Conservation (phyloP, 1,140 invertebrate genomes). For the Zaprionus capensis region DNA sequence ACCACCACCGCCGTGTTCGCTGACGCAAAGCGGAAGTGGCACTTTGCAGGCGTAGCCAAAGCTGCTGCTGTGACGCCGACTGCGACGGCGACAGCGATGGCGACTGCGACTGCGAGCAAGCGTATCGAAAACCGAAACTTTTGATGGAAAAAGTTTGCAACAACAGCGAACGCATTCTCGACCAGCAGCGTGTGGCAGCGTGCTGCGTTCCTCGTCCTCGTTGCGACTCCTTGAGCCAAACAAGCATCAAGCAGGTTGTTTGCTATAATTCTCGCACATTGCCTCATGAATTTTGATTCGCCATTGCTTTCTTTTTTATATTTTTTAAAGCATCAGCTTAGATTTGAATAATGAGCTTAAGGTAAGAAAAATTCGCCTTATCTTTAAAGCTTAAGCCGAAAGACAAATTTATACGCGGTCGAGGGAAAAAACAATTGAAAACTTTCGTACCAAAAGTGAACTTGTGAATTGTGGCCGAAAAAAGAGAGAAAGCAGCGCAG, state of each 20-base stretch:
- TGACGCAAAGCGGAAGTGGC: conserved; percentile 80
- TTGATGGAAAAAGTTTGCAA: conserved; percentile 82
- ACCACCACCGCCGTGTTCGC: conserved; percentile 65
- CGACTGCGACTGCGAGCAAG: conserved; percentile 37
- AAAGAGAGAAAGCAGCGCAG: neutral
- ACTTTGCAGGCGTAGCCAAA: conserved; percentile 62
- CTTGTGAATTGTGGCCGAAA: conserved; percentile 24
- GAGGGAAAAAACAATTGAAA: conserved; percentile 50
- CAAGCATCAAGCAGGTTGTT: conserved; percentile 68
- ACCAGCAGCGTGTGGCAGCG: conserved; percentile 11
- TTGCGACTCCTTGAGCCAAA: neutral
- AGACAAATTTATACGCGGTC: conserved; percentile 41
- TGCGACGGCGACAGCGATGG: neutral
- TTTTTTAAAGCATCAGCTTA: conserved; percentile 61
- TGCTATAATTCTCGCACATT: conserved; percentile 73
- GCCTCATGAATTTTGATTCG: conserved; percentile 80
- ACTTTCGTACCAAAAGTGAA: conserved; percentile 26
- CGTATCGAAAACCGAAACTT: conserved; percentile 81
- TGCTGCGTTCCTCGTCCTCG: neutral
- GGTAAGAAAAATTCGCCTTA: conserved; percentile 43
- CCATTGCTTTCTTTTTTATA: conserved; percentile 23
- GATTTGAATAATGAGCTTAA: conserved; percentile 69
- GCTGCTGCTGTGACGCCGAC: conserved; percentile 1
- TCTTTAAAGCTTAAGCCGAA: conserved; percentile 40
- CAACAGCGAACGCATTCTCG: conserved; percentile 73